Conservation (phyloP, 2,113 vertebrate genomes). For the Ondatra zibethicus region DNA sequence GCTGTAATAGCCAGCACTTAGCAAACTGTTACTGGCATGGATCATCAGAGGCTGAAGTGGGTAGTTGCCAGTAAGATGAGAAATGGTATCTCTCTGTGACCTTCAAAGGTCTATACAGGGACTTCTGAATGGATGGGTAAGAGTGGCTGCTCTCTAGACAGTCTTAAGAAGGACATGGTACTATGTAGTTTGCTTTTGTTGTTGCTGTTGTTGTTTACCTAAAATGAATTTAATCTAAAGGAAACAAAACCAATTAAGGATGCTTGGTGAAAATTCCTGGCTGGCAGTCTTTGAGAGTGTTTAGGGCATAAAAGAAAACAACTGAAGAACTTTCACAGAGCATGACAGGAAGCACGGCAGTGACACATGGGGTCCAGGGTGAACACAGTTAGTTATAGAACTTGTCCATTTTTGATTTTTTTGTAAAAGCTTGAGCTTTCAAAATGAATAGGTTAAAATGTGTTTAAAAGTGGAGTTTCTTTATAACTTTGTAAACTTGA, state of each 20-base stretch:
- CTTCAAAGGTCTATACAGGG: background rate
- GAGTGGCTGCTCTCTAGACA: fast-evolving
- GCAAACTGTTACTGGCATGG: background rate
- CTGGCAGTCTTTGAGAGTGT: background rate
- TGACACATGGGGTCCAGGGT: background rate
- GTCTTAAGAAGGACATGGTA: background rate
- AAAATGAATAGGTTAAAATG: background rate
- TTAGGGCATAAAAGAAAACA: background rate
- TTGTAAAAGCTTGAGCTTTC: background rate
- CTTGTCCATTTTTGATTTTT: background rate
- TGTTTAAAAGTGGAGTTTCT: background rate
- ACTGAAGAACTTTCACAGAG: no score
- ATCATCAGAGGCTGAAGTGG: background rate
- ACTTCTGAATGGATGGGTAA: background rate
- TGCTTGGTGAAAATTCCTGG: background rate
- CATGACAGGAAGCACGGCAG: background rate
- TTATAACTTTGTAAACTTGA: background rate
- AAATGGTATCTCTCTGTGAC: background rate
- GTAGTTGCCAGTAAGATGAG: background rate
- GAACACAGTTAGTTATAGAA: background rate
- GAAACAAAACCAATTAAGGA: background rate
- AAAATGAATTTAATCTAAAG: background rate
- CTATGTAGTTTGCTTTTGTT: background rate
- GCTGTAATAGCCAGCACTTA: background rate
- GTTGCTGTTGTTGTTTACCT: background rate